Evolutionary conservation across 2,888 invertebrate genomes (phyloP).

Genomic region (Graphium colonna): DNA sequence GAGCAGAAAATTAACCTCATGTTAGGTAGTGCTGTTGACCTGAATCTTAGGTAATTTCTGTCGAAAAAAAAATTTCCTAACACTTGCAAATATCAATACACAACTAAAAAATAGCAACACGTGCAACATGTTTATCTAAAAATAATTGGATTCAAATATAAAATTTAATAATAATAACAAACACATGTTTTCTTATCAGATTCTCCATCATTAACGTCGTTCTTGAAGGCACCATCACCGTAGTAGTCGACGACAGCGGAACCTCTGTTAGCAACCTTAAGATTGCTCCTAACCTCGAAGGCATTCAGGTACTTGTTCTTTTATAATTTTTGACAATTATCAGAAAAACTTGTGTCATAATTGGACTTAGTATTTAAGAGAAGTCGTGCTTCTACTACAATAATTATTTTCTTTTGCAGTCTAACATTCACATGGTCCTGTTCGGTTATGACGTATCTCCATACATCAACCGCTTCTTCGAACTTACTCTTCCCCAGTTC

Average conservation of each 20-base stretch:
- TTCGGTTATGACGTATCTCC: conserved; percentile 28
- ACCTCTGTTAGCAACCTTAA: conserved; percentile 2
- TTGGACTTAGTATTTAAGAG: neutral
- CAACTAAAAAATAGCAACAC: neutral
- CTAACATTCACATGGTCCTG: conserved; percentile 27
- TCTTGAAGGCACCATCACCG: neutral
- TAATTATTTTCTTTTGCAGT: conserved; percentile 29
- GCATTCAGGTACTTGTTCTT: conserved; percentile 6
- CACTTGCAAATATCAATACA: neutral
- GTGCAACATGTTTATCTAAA: neutral
- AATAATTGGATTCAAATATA: neutral
- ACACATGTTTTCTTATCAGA: neutral
- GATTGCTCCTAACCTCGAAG: neutral
- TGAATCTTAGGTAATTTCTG: too few relatives aligned
- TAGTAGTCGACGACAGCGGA: neutral
- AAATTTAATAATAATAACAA: too few relatives aligned
- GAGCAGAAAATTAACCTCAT: too few relatives aligned
- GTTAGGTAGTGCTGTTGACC: too few relatives aligned
- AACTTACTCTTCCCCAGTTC: conserved; percentile 29
- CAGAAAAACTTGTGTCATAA: neutral
- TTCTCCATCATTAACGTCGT: neutral
- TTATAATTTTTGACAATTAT: neutral
- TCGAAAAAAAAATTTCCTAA: neutral
- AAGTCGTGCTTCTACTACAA: too few relatives aligned
- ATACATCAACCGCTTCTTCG: conserved; percentile 30